Conservation (phyloP, 2,113 vertebrate genomes). For the Colossoma macropomum region DNA sequence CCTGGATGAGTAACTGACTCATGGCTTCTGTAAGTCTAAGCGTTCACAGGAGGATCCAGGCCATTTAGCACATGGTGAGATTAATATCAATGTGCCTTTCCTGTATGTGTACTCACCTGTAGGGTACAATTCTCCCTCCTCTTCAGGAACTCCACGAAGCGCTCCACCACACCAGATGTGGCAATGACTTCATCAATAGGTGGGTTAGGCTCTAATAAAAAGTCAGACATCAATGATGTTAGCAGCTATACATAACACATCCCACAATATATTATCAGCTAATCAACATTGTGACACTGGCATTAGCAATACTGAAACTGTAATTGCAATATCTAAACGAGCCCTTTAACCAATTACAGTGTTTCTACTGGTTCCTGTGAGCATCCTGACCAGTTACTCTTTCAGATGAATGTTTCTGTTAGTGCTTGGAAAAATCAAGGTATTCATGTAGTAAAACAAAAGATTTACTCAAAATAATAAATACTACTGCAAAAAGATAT, state of each 20-base stretch:
- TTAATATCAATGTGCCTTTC: neutral
- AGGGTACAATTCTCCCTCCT: slow-evolving; percentile 97
- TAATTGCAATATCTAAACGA: no score
- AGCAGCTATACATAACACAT: neutral
- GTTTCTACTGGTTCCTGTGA: no score
- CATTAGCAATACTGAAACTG: no score
- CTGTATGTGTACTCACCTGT: slow-evolving; percentile 80
- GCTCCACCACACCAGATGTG: slow-evolving; percentile 91
- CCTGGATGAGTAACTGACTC: slow-evolving; percentile 31
- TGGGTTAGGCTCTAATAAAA: slow-evolving; percentile 91
- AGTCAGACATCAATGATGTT: neutral
- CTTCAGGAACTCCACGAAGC: slow-evolving; percentile 97
- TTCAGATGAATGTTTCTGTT: no score
- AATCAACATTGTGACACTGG: no score
- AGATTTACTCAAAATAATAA: no score
- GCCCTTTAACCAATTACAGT: no score
- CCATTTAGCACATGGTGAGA: neutral
- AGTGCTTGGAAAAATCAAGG: no score
- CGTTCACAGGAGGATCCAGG: neutral
- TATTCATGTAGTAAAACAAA: no score
- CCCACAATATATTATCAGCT: neutral
- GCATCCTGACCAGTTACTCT: no score
- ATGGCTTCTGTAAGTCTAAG: neutral
- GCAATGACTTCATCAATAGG: slow-evolving; percentile 98
- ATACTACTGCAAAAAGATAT: no score